Percentiles rank a stretch among this genome's conserved stretches.
These are phyloP conservation scores for Bos javanicus DNA, from an alignment of 2,113 vertebrate genomes.

Conservation along the genomic window DNA sequence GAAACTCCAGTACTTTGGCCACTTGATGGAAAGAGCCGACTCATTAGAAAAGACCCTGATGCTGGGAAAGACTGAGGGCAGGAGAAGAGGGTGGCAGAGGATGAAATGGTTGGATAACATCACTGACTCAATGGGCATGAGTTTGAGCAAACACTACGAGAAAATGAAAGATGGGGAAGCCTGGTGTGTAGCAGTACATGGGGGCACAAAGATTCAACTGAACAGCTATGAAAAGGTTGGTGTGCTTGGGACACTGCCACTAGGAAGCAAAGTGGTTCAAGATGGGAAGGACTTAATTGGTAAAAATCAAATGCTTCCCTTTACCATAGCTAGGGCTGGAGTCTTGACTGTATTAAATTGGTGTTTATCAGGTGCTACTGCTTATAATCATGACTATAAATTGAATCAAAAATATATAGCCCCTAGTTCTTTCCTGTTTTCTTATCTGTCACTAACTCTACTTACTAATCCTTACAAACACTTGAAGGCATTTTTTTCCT, in stretches of 20 bases:
- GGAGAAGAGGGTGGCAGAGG: background rate
- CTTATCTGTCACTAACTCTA: background rate
- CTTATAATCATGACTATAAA: background rate
- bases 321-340: background rate
- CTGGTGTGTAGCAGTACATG: background rate
- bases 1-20: background rate
- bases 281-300: background rate
- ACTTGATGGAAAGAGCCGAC: background rate
- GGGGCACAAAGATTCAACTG: background rate
- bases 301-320: background rate
- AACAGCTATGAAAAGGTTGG: background rate
- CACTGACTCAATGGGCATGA: background rate
- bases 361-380: background rate
- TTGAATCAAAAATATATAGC: background rate
- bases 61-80: background rate
- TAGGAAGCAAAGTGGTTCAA: background rate
- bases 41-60: background rate
- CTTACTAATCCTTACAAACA: conserved; percentile 16
- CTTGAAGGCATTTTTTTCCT: background rate
- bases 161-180: background rate
- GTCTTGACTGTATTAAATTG: background rate
- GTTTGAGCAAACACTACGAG: background rate
- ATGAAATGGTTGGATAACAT: background rate
- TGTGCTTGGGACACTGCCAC: background rate
- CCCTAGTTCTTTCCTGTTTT: background rate